phyloP scores from a whole-genome alignment of 1,140 invertebrate genomes.

The Cherax quadricarinatus region DNA sequence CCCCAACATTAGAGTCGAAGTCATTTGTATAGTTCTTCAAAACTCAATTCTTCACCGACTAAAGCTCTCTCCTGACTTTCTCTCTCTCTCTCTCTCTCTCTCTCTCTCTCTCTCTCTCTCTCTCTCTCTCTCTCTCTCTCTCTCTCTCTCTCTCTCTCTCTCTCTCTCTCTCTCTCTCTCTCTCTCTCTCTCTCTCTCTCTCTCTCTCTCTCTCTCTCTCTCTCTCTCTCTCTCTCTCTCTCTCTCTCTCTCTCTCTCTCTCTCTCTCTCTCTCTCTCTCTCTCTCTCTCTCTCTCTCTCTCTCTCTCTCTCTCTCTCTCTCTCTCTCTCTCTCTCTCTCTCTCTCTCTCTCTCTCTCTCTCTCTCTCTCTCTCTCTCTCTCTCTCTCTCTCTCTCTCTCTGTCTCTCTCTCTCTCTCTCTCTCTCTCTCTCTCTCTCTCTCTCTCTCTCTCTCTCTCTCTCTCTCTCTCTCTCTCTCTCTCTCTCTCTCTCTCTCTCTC shows the following conservation, averaged over 20 bases:
- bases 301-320: background rate
- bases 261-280: slow-evolving; percentile 10
- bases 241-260: slow-evolving; percentile 10
- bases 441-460: too few species aligned
- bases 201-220: background rate
- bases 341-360: background rate
- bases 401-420: slow-evolving; percentile 2
- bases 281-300: background rate
- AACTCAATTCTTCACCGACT: too few species aligned
- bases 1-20: too few species aligned
- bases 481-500: slow-evolving; percentile 3
- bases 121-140: slow-evolving; percentile 10
- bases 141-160: slow-evolving; percentile 10
- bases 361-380: background rate
- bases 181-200: too few species aligned
- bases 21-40: too few species aligned
- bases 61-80: background rate
- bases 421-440: too few species aligned
- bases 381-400: background rate
- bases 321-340: background rate
- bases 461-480: background rate
- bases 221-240: slow-evolving; percentile 10
- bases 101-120: slow-evolving; percentile 10
- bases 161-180: background rate
- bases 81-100: background rate